Percentiles rank a stretch among this genome's conserved stretches.
Conservation (phyloP, 2,797 vertebrate species). For the Gymnodraco acuticeps region DNA sequence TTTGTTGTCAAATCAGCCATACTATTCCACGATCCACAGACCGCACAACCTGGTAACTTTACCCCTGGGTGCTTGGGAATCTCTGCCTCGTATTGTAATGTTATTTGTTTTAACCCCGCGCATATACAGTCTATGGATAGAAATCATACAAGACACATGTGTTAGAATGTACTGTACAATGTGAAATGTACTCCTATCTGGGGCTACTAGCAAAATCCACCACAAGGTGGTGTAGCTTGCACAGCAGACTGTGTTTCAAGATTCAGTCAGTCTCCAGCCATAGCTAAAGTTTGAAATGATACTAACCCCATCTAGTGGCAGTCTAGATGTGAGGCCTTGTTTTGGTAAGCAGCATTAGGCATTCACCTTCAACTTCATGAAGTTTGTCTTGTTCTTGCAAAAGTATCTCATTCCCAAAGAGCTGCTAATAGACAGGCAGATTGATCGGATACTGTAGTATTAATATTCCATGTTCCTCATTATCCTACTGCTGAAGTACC, state of each 20-base stretch:
- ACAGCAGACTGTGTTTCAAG: constrained; percentile 3
- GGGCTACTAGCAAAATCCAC: background rate
- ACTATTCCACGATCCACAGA: background rate
- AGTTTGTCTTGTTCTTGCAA: constrained; percentile 21
- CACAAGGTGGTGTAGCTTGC: constrained; percentile 73
- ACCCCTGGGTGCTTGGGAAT: background rate
- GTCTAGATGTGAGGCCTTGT: background rate
- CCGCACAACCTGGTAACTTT: background rate
- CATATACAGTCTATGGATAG: background rate
- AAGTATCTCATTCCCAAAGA: constrained; percentile 34
- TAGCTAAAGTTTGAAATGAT: constrained; percentile 29
- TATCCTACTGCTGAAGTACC: constrained; percentile 16
- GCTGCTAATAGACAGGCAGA: constrained; percentile 59
- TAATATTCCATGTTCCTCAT: constrained; percentile 53
- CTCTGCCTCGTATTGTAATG: background rate
- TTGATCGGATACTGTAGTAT: constrained; percentile 34
- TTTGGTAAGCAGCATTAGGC: background rate
- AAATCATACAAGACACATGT: background rate
- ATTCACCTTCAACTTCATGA: constrained; percentile 23
- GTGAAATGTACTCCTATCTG: background rate
- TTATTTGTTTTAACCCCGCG: background rate
- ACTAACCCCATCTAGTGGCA: constrained; percentile 72
- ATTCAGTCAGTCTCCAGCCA: constrained; percentile 4
- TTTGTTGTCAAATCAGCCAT: background rate
- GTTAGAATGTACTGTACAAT: background rate